Conservation (phyloP, 1,140 invertebrate species). For the Dendroctonus valens region DNA sequence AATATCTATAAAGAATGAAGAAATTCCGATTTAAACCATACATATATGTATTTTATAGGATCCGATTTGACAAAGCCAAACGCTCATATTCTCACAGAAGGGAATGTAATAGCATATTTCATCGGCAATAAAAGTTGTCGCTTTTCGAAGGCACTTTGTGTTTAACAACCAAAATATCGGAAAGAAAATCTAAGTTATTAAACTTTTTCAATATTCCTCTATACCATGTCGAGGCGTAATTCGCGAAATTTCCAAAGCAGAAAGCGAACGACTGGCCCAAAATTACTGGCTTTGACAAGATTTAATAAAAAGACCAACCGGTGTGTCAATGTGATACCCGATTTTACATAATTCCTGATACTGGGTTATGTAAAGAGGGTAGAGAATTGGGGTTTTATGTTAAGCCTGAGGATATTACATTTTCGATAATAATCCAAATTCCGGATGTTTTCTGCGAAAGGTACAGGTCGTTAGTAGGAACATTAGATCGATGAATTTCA, state of each 20-base stretch:
- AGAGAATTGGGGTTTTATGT: slow-evolving; percentile 22
- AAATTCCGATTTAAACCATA: too few relatives aligned
- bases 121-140: slow-evolving; percentile 14
- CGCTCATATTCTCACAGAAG: too few relatives aligned
- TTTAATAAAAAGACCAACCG: slow-evolving; percentile 28
- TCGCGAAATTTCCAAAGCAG: not conserved
- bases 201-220: slow-evolving; percentile 29
- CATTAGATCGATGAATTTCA: too few relatives aligned
- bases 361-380: slow-evolving; percentile 20
- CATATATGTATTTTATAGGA: too few relatives aligned
- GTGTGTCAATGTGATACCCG: slow-evolving; percentile 22
- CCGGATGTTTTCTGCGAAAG: too few relatives aligned
- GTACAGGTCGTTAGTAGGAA: too few relatives aligned
- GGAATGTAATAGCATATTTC: not conserved
- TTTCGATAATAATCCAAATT: too few relatives aligned
- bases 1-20: too few relatives aligned
- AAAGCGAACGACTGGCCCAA: slow-evolving; percentile 16
- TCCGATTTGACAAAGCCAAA: too few relatives aligned
- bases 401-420: not conserved
- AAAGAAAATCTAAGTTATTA: slow-evolving; percentile 22
- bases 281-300: slow-evolving; percentile 26
- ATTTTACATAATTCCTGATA: slow-evolving; percentile 19
- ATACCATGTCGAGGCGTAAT: slow-evolving; percentile 2
- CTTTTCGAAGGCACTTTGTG: slow-evolving; percentile 5
- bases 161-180: slow-evolving; percentile 22